Evolutionary conservation across 23 tunicate species (phyloP).

Genomic region (Halocynthia roretzi): DNA sequence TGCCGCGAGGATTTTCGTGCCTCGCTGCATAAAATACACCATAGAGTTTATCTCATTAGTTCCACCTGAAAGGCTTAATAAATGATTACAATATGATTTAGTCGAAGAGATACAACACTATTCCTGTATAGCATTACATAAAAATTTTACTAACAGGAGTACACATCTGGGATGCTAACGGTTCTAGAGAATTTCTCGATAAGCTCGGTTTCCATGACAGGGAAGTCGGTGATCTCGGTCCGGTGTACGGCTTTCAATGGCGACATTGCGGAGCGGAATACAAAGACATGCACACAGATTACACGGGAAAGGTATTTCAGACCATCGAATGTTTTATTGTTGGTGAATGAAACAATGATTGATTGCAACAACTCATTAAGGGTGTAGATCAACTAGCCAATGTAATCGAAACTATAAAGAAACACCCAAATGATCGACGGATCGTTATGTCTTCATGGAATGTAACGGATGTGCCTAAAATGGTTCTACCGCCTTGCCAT

Average conservation of each 20-base stretch:
- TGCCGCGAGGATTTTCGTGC: too few species aligned
- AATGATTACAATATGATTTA: too few species aligned
- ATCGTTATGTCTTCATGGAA: slow-evolving; percentile 98
- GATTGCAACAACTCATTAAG: slow-evolving; percentile 2
- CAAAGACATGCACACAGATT: slow-evolving; percentile 77
- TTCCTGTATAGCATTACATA: background rate
- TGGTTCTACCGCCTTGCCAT: slow-evolving; percentile 99
- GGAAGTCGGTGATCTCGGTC: slow-evolving; percentile 89
- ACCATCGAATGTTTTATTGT: background rate
- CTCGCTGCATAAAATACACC: too few species aligned
- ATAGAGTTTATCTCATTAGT: too few species aligned
- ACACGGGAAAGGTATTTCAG: slow-evolving; percentile 54
- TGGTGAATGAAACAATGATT: background rate
- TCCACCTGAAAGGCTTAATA: too few species aligned
- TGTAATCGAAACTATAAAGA: slow-evolving; percentile 76
- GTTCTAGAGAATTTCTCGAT: slow-evolving; percentile 85
- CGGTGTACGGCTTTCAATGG: slow-evolving; percentile 99
- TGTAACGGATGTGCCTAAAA: slow-evolving; percentile 49
- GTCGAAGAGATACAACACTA: too few species aligned
- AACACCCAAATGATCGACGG: slow-evolving; percentile 76
- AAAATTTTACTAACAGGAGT: slow-evolving; percentile 29
- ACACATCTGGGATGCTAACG: slow-evolving; percentile 96
- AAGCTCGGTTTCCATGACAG: slow-evolving; percentile 66
- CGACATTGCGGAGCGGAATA: slow-evolving; percentile 93
- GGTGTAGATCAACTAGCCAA: slow-evolving; percentile 87